Evolutionary conservation across 1,140 invertebrate genomes (phyloP), one percentile per base, ranked within the genome.

Genomic region (Druon quercuslanigerum): DNA sequence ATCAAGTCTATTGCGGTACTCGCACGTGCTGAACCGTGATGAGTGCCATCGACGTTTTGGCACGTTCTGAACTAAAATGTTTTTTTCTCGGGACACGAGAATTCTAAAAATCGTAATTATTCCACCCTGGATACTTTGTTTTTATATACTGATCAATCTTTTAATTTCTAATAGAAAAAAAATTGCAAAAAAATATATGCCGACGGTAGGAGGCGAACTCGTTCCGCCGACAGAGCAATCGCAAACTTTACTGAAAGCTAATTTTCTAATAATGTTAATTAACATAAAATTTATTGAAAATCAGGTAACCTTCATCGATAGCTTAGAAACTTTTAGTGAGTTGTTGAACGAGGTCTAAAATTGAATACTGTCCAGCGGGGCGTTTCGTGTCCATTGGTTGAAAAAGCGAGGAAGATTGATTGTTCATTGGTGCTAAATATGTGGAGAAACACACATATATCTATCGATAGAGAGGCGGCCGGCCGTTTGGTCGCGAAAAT

Each of bases 401-500:
- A 52, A 40, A 81, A 77, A 77, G 73, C n/a, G 57, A 75, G 56
- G 20, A 79, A 82, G 82, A 84, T 84, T 80, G 80, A 83, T 77
- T 82, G 77, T 66, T 74, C 80, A 77, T 84, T 66, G 80, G 80
- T 78, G 80, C 76, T 84, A 82, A 84, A 84, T 84, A 70, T 76
- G 74, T 57, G 77, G 17, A 50, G 54, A 80, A 33, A 66, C 25
- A 66, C 75, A 82, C 80, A 78, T 84, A 82, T 82, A 84, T 82
- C 80, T 56, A 78, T 84, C 83, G 82, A 80, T 83, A 77, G 76
- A 85, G 79, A 82, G 78, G 82, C 85, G 82, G 80, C 79, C 76
- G 75, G 71, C 76, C 77, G 80, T 80, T 83, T 79, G 76, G 85
- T 83, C 83, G 84, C 82, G 84, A 86, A 89, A 90, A 90, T 90